Base-by-base conservation (phyloP, 2,888 invertebrate species). In the Buathra laborator region DNA sequence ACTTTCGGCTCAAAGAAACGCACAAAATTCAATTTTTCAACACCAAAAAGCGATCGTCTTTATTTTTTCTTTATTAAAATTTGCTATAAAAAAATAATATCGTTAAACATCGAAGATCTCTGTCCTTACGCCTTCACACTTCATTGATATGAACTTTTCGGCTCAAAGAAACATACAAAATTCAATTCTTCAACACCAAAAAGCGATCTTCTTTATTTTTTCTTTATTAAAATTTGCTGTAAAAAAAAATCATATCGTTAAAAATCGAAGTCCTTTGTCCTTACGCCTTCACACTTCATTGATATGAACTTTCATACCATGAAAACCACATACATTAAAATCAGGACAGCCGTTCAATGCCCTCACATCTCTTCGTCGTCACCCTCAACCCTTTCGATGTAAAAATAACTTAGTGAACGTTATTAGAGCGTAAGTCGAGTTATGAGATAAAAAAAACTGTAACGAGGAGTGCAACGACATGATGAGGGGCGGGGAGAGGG, bases 401-500 rank as follows among this genome's bases (percentile, higher is more conserved):
- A 85, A 85, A 83, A 83, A 83, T 79, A 82, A 72, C 71, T 62
- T 56, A 43, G 48, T 48, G 53, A 32, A 53, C 75, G 51, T 80
- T 85, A 85, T 82, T 80, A 46, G 85, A 85, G 85, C 85, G 79
- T 85, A 62, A 80, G 62, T 24, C 82, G 70, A 79, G 82, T 80
- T 43, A 53, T 71, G 43, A 71, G 79, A 12, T 82, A 29, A 66
- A 79, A 53, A 72, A 68, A 59, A 78, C 53, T 71, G 71, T 82
- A 80, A 79, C 66, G 72, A 72, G 79, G n/a, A 59, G 53, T 80
- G 70, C 76, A 84, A 80, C 83, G 76, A 70, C 68, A 66, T 12
- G 37, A 37, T 9, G 37, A 0, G 37, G 12, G 53, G 46, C 1
- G 14, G 59, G 59, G 53, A 9, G 46, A 2, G 14, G 59, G 29